Conservation (phyloP, 2,888 invertebrate species). For the Apeira syringaria region DNA sequence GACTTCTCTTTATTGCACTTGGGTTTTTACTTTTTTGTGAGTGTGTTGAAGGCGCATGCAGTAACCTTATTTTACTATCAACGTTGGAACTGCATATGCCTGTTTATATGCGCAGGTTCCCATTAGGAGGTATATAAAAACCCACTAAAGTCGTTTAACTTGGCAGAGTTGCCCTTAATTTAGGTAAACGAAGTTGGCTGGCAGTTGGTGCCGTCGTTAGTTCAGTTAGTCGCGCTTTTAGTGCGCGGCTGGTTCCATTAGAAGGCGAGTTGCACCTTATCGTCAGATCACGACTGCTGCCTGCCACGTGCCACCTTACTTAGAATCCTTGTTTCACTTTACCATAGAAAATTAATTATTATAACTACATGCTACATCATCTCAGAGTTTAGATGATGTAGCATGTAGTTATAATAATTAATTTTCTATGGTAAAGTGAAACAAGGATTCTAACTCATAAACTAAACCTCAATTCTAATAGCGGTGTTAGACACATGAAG, state of each 20-base stretch:
- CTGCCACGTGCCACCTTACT: neutral
- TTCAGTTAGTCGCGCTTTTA: slow-evolving; percentile 49
- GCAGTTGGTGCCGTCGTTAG: slow-evolving; percentile 60
- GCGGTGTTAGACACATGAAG: slow-evolving; percentile 33
- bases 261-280: slow-evolving; percentile 40
- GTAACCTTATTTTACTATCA: neutral
- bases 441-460: too few species aligned
- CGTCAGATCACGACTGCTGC: slow-evolving; percentile 27
- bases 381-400: too few species aligned
- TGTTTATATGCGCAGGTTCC: slow-evolving; percentile 34
- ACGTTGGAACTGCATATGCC: slow-evolving; percentile 27
- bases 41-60: slow-evolving; percentile 3
- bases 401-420: too few species aligned
- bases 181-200: slow-evolving; percentile 36
- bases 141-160: slow-evolving; percentile 32
- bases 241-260: slow-evolving; percentile 47
- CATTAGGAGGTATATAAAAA: slow-evolving; percentile 39
- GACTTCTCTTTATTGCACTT: slow-evolving; percentile 36
- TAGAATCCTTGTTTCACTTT: slow-evolving; percentile 34
- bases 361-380: too few species aligned
- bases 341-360: too few species aligned
- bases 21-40: slow-evolving; percentile 21
- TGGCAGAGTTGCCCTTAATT: slow-evolving; percentile 45
- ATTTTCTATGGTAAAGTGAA: too few species aligned
- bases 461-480: too few species aligned